Evolutionary conservation across 2,113 vertebrate genomes (phyloP).

Genomic region (Arizona elegans): DNA sequence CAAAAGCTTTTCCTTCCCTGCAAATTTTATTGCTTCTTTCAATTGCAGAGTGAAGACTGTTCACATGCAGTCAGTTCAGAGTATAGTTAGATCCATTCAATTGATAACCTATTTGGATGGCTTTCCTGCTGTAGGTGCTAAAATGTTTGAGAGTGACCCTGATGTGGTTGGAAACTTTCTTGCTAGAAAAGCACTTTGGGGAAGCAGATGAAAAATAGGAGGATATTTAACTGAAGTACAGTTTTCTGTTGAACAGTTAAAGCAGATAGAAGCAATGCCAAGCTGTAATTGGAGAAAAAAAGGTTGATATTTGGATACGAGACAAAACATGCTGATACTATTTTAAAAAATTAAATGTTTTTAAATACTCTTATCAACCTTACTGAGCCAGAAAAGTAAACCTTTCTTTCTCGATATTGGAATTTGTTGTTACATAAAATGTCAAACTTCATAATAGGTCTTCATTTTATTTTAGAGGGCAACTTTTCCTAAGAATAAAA

Average conservation of each 20-base stretch:
- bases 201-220: constrained; percentile 54
- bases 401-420: constrained; percentile 59
- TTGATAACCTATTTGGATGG: constrained; percentile 27
- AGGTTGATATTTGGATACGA: not conserved
- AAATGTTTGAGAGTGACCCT: constrained; percentile 62
- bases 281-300: constrained; percentile 21
- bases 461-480: constrained; percentile 39
- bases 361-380: constrained; percentile 60
- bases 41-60: constrained; percentile 57
- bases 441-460: constrained; percentile 61
- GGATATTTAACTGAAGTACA: constrained; percentile 33
- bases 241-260: constrained; percentile 38
- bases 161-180: constrained; percentile 60
- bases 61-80: constrained; percentile 28
- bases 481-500: constrained; percentile 40
- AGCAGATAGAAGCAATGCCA: constrained; percentile 23
- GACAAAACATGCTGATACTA: constrained; percentile 34
- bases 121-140: constrained; percentile 47
- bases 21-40: constrained; percentile 56
- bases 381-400: constrained; percentile 67
- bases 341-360: constrained; percentile 45
- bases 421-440: constrained; percentile 66
- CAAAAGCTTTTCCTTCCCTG: constrained; percentile 55
- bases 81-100: constrained; percentile 42
- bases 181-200: constrained; percentile 54